Evolutionary conservation across 2,888 invertebrate genomes (phyloP), one percentile per base, ranked within the genome.

Genomic region (Zhuqinia jingwanae): DNA sequence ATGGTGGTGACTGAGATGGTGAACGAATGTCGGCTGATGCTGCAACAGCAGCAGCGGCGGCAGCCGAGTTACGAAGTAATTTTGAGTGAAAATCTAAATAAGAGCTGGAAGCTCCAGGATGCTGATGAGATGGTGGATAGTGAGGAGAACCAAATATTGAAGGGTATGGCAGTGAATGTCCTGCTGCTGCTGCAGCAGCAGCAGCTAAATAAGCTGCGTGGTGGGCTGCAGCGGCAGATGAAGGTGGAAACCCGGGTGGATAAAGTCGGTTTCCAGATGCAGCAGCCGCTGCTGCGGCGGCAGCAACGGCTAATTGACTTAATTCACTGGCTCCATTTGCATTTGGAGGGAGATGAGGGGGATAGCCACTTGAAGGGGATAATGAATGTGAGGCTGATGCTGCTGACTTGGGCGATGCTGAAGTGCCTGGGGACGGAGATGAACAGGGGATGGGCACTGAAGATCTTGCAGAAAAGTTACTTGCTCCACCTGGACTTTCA

Each of bases 141-240:
- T 75, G 88, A 53, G 36, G 36, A 8, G 79, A 50, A 65, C 89
- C 89, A 56, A 90, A 89, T n/a, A 90, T 42, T 17, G 76, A 45
- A 60, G 90, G 87, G 63, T 90, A 90, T 17, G 89, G 90, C 53
- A 90, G 68, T 58, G 90, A 87, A 83, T 89, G 89, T 42, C 87
- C 90, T 15, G 90, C 90, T n/a, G 90, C 90, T n/a, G 90, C 90
- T 17, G 90, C 90, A n/a, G 90, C 90, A 10, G 89, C 90, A 2
- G 89, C 89, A 22, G 89, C 89, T 68, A 85, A 88, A 60, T 88
- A 88, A 42, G 89, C 87, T 17, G 89, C 87, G 68, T 87, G 88
- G 42, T 89, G 86, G 84, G 88, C 88, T 22, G 87, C 87, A 11
- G 88, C 88, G 11, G 88, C 87, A 0, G 85, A 78, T 17, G 80